These are phyloP conservation scores for Bombus haemorrhoidalis DNA, from an alignment of 1,140 invertebrate genomes.

Conservation along the genomic window DNA sequence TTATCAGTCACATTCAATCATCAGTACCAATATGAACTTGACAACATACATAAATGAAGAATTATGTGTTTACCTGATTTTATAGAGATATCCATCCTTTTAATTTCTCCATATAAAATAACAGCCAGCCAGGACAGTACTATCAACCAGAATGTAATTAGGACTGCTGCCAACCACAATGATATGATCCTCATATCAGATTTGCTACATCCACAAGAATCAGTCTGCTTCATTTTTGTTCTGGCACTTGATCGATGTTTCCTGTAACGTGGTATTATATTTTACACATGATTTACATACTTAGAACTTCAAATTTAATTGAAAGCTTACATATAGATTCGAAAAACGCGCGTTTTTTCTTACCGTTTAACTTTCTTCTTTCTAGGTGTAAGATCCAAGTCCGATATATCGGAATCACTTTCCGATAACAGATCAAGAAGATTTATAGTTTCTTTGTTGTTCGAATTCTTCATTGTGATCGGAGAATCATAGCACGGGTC, in stretches of 20 bases:
- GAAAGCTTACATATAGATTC: too few species aligned
- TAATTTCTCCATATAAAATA: conserved; percentile 81
- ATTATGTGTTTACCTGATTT: conserved; percentile 77
- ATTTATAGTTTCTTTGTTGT: conserved; percentile 86
- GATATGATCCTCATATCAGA: conserved; percentile 73
- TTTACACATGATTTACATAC: not conserved
- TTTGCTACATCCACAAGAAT: conserved; percentile 70
- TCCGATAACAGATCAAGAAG: conserved; percentile 85
- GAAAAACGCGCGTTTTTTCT: not conserved
- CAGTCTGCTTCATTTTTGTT: conserved; percentile 63
- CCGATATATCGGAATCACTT: conserved; percentile 85
- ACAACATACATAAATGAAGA: not conserved
- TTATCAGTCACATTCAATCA: not conserved
- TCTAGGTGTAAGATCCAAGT: conserved; percentile 84
- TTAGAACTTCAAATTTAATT: not conserved
- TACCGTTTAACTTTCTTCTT: conserved; percentile 84
- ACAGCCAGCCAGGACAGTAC: conserved; percentile 81
- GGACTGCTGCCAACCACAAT: conserved; percentile 75
- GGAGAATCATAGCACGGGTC: conserved; percentile 29
- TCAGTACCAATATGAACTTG: too few species aligned
- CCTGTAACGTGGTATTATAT: conserved; percentile 55
- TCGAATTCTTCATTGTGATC: conserved; percentile 78
- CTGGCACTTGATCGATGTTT: conserved; percentile 64
- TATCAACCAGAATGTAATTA: conserved; percentile 80
- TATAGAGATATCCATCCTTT: conserved; percentile 80